Conservation (phyloP, 2,113 vertebrate genomes). For the Nannospalax galili region DNA sequence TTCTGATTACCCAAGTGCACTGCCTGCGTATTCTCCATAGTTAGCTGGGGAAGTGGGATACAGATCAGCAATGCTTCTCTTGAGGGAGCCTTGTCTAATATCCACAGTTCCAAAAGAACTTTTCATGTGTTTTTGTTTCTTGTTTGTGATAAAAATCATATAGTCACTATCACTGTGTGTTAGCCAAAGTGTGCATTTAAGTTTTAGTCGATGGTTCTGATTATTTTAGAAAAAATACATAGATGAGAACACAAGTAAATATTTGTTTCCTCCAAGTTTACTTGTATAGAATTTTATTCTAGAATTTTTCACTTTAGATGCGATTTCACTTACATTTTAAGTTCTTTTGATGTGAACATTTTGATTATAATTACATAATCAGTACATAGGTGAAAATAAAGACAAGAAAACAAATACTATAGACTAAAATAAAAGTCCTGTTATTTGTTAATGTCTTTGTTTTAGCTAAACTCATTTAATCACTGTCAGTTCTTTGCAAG, state of each 20-base stretch:
- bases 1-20: accelerated
- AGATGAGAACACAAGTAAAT: not conserved
- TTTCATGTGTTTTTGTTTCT: not conserved
- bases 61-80: not conserved
- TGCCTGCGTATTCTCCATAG: accelerated
- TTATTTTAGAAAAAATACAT: not conserved
- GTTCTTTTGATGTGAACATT: not conserved
- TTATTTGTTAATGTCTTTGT: not conserved
- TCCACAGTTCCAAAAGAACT: not conserved
- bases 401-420: not conserved
- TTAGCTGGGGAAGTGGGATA: accelerated
- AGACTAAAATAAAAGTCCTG: not conserved
- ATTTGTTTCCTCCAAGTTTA: not conserved
- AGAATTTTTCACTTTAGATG: not conserved
- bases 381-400: not conserved
- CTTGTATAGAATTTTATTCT: not conserved
- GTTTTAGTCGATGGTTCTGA: not conserved
- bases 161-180: not conserved
- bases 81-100: not conserved
- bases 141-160: not conserved
- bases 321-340: not conserved
- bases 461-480: not conserved
- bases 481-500: not conserved
- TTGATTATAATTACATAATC: not conserved
- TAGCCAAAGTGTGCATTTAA: not conserved